Evolutionary conservation across 2,888 invertebrate species (phyloP), one percentile per base, ranked within the genome.

Genomic region (Zele albiditarsus): DNA sequence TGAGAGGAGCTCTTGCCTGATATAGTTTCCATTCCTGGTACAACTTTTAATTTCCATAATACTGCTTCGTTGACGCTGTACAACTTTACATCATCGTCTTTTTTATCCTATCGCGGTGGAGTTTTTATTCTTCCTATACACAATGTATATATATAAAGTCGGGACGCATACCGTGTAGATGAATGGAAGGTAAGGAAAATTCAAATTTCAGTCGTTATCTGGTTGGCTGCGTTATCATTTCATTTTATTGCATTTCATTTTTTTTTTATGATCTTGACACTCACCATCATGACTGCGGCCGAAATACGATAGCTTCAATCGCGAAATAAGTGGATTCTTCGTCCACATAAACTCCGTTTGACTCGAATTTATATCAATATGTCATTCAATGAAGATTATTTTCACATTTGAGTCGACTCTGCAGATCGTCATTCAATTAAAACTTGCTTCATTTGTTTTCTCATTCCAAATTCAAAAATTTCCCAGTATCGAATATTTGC

Each of bases 31-130:
- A 8, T 82, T 76, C 75, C 67, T 65, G 77, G 78, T 78, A 82
- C 80, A 84, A 85, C 82, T 84, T 85, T 85, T 86, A 86, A 85
- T 86, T 86, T 85, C 82, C 86, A 86, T 84, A 84, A 84, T 84
- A 82, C 81, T 80, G 80, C 82, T 81, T 82, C 38, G 23, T 31
- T n/a, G 42, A 23, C 23, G 20, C n/a, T 38, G 38, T 42, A 63
- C 27, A 28, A 33, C 33, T 38, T 53, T 46, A 57, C 42, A 38
- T 58, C 58, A 23, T 66, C 33, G 57, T 57, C 67, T 66, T n/a
- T 12, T 49, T 38, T 42, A 20, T 65, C 27, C 57, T 42, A 14
- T 38, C 57, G 10, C 27, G 27, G 20, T 62, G 27, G 46, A 3
- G 25, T 67, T 27, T 67, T 28, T n/a, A 27, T 67, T 49, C 38